phyloP scores from a whole-genome alignment of 2,113 vertebrate genomes.

The Pachyramphus minor region DNA sequence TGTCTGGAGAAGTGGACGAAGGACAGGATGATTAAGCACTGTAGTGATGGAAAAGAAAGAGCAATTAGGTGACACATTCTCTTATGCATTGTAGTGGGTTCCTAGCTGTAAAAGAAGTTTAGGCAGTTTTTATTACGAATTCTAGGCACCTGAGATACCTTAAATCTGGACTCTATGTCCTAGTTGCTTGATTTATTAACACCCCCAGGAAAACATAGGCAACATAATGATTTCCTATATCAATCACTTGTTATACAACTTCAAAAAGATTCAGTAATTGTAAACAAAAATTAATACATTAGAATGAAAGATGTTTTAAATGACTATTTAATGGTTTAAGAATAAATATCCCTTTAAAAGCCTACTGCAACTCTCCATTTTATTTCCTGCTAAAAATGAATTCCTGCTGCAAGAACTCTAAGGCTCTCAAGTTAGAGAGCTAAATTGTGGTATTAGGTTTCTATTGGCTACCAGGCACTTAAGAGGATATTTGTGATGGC shows the following conservation, averaged over 20 bases:
- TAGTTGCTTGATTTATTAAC: background rate
- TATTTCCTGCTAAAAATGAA: background rate
- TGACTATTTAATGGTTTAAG: background rate
- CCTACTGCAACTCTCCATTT: background rate
- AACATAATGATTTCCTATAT: background rate
- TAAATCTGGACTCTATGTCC: background rate
- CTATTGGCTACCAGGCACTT: background rate
- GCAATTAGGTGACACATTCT: background rate
- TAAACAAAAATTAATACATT: background rate
- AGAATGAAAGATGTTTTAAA: background rate
- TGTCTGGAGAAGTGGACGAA: background rate
- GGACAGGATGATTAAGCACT: background rate
- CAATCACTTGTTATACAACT: background rate
- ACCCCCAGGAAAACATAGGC: background rate
- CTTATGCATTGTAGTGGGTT: background rate
- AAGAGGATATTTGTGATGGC: background rate
- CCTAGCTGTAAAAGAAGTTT: background rate
- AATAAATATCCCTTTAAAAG: background rate
- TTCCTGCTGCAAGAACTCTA: background rate
- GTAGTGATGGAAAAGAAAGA: background rate
- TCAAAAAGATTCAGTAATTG: background rate
- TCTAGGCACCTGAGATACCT: background rate
- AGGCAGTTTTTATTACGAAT: background rate
- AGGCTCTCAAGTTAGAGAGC: background rate
- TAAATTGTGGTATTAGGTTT: background rate